Conservation (phyloP, 2,888 invertebrate genomes). For the Drosophila putrida region DNA sequence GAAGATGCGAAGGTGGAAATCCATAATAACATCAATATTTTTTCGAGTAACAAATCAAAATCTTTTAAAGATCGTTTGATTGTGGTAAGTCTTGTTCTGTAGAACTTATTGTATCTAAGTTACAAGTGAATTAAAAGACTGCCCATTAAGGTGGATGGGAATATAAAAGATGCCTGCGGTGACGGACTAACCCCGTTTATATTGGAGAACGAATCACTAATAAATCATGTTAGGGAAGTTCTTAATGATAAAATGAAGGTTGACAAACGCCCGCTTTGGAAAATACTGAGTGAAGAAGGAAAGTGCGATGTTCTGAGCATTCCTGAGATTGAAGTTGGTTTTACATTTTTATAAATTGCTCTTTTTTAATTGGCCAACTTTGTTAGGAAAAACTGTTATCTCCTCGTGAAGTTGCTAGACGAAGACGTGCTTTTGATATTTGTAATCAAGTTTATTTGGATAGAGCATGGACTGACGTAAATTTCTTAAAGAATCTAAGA, state of each 20-base stretch:
- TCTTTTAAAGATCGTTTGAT: conserved; percentile 71
- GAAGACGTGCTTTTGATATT: conserved; percentile 72
- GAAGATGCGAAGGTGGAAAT: conserved; percentile 77
- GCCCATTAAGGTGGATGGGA: conserved; percentile 67
- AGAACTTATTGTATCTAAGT: conserved; percentile 3
- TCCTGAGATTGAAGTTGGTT: conserved; percentile 74
- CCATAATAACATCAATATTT: conserved; percentile 73
- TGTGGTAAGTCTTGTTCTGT: conserved; percentile 63
- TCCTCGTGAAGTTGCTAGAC: conserved; percentile 77
- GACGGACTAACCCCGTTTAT: conserved; percentile 76
- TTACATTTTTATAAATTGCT: neutral
- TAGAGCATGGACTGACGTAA: conserved; percentile 79
- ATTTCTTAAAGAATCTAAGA: conserved; percentile 73
- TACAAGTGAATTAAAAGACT: neutral
- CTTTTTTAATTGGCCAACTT: neutral
- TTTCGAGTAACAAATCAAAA: conserved; percentile 73
- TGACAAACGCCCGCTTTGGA: conserved; percentile 79
- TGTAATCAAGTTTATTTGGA: conserved; percentile 82
- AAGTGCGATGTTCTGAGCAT: conserved; percentile 82
- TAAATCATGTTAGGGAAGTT: conserved; percentile 62
- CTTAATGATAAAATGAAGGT: conserved; percentile 47
- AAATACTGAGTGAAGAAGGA: conserved; percentile 73
- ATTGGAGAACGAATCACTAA: conserved; percentile 70
- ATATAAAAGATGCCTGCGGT: conserved; percentile 77
- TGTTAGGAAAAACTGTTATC: conserved; percentile 72